These are phyloP conservation scores for Taxidea taxus DNA, from an alignment of 2,113 vertebrate species.

Conservation along the genomic window DNA sequence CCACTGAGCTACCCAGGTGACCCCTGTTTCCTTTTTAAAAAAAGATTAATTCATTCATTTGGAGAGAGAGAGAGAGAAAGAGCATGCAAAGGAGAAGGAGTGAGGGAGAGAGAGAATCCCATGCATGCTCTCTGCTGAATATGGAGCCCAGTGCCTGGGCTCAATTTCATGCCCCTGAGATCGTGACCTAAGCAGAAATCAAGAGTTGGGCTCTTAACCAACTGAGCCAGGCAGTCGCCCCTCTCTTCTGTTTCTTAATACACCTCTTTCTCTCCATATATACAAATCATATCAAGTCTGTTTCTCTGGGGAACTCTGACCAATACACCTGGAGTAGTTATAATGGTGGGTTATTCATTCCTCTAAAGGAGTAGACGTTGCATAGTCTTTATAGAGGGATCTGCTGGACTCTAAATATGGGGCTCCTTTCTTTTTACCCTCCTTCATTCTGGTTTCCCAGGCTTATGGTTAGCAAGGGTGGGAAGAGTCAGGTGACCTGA, in stretches of 20 bases:
- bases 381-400: background rate
- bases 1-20: too few relatives aligned
- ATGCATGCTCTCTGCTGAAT: background rate
- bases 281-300: background rate
- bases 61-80: background rate
- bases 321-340: background rate
- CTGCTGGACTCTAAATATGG: background rate
- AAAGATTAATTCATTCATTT: background rate
- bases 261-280: background rate
- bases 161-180: background rate
- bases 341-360: background rate
- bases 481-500: background rate
- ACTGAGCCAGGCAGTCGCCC: background rate
- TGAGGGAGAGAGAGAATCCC: background rate
- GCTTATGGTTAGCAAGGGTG: background rate
- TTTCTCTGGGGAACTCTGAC: background rate
- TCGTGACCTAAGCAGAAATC: background rate
- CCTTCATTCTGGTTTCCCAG: background rate
- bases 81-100: background rate
- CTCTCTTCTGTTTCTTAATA: background rate
- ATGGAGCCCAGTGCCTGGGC: background rate
- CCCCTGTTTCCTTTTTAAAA: background rate
- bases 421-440: background rate
- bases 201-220: background rate
- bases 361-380: background rate